These are phyloP conservation scores for Peromyscus melanophrys DNA, from an alignment of 2,797 vertebrate species.

Conservation along the genomic window DNA sequence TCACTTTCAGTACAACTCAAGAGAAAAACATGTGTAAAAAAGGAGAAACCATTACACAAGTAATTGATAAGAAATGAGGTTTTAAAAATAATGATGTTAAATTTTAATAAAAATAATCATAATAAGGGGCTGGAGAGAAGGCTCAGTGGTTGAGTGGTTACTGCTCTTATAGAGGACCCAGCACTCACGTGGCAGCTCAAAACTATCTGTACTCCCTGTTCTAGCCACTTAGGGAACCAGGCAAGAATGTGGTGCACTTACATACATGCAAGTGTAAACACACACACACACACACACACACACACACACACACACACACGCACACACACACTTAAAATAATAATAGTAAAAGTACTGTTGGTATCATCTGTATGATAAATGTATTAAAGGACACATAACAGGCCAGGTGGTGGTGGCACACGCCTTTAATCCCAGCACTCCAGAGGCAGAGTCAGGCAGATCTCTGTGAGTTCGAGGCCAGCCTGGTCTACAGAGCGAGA, in stretches of 20 bases:
- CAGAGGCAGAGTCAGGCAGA: too few relatives aligned
- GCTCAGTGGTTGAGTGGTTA: not conserved
- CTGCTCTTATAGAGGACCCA: not conserved
- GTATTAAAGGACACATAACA: not conserved
- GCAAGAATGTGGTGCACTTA: not conserved
- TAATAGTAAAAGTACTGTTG: not conserved
- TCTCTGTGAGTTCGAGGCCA: too few relatives aligned
- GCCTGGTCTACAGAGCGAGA: too few relatives aligned
- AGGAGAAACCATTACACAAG: not conserved
- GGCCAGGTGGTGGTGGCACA: too few relatives aligned
- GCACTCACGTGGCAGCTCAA: not conserved
- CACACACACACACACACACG: not conserved
- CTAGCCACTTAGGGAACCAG: not conserved
- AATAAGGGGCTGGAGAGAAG: not conserved
- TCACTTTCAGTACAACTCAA: not conserved
- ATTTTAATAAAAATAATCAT: constrained; percentile 55
- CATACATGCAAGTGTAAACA: not conserved
- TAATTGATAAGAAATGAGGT: not conserved
- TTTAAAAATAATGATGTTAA: not conserved
- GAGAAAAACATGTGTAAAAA: constrained; percentile 10
- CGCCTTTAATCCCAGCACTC: too few relatives aligned
- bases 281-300: not conserved
- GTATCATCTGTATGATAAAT: not conserved
- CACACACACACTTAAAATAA: not conserved
- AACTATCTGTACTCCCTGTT: not conserved